Evolutionary conservation across 2,797 vertebrate species (phyloP).

Genomic region (Eleutherodactylus coqui): DNA sequence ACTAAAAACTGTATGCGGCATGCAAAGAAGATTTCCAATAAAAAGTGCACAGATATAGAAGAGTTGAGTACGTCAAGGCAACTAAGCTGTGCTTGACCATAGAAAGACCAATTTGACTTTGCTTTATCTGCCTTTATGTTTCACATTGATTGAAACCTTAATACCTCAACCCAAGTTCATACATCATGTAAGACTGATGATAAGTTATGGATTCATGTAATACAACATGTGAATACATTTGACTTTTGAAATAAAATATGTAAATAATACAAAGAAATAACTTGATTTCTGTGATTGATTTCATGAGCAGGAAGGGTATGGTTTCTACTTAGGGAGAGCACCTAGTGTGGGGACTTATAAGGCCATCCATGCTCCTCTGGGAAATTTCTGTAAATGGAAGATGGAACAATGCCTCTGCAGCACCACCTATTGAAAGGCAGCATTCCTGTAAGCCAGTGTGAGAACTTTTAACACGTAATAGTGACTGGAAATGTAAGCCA

Average conservation of each 20-base stretch:
- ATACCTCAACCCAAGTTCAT: neutral
- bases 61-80: too few species aligned
- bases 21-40: neutral
- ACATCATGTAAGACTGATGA: neutral
- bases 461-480: too few species aligned
- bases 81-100: neutral
- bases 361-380: too few species aligned
- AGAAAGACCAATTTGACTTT: neutral
- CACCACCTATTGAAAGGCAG: too few species aligned
- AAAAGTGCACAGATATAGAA: neutral
- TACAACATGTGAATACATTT: neutral
- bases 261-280: neutral
- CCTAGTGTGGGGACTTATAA: too few species aligned
- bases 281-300: neutral
- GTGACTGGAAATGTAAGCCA: too few species aligned
- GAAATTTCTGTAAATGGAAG: too few species aligned
- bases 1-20: neutral
- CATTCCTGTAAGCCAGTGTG: too few species aligned
- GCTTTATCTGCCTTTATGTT: neutral
- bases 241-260: conserved; percentile 17
- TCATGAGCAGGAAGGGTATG: too few species aligned
- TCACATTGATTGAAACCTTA: neutral
- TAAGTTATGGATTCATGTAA: neutral
- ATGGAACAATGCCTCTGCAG: too few species aligned
- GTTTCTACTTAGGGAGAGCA: too few species aligned